Evolutionary conservation across 2,797 vertebrate genomes (phyloP).

Genomic region (Rousettus madagascariensis): DNA sequence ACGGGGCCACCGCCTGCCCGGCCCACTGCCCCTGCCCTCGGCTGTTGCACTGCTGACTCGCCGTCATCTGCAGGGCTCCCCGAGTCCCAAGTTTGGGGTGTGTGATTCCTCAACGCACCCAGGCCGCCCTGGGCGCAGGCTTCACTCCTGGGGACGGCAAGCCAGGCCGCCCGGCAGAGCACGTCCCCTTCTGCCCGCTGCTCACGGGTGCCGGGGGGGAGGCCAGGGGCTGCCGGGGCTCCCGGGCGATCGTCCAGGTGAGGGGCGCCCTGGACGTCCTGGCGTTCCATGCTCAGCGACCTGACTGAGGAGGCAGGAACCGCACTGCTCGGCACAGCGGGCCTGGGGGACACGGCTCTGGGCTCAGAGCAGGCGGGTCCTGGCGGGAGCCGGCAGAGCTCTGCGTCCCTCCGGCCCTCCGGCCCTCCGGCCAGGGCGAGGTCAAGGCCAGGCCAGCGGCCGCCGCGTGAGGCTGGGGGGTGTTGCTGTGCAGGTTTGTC

Average conservation of each 20-base stretch:
- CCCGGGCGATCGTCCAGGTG: not conserved
- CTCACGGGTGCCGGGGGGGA: rapidly evolving
- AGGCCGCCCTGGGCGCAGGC: not conserved
- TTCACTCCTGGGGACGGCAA: rapidly evolving
- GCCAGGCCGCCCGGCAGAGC: too few species aligned
- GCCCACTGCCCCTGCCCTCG: too few species aligned
- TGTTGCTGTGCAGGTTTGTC: rapidly evolving
- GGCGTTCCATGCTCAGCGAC: rapidly evolving
- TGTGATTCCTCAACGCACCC: not conserved
- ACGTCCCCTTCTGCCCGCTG: not conserved
- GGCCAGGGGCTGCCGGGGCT: too few species aligned
- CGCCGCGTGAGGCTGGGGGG: rapidly evolving
- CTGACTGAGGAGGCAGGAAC: not conserved
- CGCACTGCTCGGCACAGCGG: rapidly evolving
- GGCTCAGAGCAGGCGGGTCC: rapidly evolving
- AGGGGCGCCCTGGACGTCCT: too few species aligned
- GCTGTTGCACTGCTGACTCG: rapidly evolving
- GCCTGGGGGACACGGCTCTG: rapidly evolving
- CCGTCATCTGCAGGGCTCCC: not conserved
- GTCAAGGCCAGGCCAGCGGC: too few species aligned
- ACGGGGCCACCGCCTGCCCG: too few species aligned
- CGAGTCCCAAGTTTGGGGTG: rapidly evolving
- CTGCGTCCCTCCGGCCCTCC: not conserved
- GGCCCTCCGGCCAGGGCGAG: not conserved
- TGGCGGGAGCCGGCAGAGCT: rapidly evolving